Evolutionary conservation across 2,113 vertebrate genomes (phyloP).

Genomic region (Herpailurus yagouaroundi): DNA sequence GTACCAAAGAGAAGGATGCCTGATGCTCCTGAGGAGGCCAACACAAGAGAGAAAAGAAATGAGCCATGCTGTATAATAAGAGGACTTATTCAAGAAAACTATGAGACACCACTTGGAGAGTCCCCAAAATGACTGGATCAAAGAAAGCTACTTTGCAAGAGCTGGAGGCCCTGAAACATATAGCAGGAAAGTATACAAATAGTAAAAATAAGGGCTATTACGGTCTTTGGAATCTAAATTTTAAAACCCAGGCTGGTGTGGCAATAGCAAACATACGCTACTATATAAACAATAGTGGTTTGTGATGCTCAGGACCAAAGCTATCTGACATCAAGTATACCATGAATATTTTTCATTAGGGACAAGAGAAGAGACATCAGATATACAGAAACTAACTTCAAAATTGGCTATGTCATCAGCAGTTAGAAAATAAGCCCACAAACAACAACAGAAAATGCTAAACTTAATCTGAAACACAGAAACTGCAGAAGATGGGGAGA

Average conservation of each 20-base stretch:
- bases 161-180: neutral
- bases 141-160: neutral
- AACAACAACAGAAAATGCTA: neutral
- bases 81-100: neutral
- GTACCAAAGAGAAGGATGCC: neutral
- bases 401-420: neutral
- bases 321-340: neutral
- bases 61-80: neutral
- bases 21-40: neutral
- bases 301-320: neutral
- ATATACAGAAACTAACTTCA: neutral
- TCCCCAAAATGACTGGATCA: neutral
- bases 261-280: neutral
- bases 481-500: slow-evolving; percentile 1
- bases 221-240: neutral
- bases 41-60: neutral
- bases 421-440: neutral
- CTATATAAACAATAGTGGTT: neutral
- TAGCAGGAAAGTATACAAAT: neutral
- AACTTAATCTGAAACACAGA: slow-evolving; percentile 29
- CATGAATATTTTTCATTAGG: neutral
- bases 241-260: neutral
- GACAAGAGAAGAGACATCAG: neutral
- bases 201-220: neutral
- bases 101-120: neutral